A percentile compares a stretch with the other conserved stretches of the same genome.
These are phyloP conservation scores for Tachysurus fulvidraco DNA, from an alignment of 2,113 vertebrate species.

Conservation along the genomic window DNA sequence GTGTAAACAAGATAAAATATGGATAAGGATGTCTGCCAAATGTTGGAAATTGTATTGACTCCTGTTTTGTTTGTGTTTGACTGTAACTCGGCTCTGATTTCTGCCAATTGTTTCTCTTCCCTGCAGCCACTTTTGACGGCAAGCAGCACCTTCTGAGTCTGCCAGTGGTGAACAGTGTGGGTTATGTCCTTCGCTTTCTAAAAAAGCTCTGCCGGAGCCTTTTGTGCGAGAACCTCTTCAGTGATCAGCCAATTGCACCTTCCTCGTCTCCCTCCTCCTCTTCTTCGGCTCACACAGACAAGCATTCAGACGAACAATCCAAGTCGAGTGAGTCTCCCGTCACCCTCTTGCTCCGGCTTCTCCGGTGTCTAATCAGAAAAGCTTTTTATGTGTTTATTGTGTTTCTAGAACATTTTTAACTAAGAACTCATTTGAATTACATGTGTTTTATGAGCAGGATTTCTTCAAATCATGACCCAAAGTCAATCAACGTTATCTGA, in stretches of 20 bases:
- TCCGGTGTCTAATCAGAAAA: neutral
- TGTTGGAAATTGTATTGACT: neutral
- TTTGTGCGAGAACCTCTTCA: slow-evolving; percentile 93
- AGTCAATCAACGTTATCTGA: neutral
- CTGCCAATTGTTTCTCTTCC: neutral
- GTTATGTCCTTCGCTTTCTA: slow-evolving; percentile 92
- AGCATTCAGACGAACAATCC: slow-evolving; percentile 50
- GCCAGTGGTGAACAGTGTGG: slow-evolving; percentile 90
- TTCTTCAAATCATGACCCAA: neutral
- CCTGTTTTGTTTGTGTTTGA: neutral
- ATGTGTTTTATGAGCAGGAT: neutral
- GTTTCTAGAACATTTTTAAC: neutral
- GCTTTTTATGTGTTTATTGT: neutral
- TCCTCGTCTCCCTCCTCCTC: slow-evolving; percentile 47
- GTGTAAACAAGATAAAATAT: too few species aligned
- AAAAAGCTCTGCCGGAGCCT: slow-evolving; percentile 93
- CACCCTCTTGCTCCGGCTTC: neutral
- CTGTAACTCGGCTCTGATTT: neutral
- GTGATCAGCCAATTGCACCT: slow-evolving; percentile 86
- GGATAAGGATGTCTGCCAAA: too few species aligned
- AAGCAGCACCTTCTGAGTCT: slow-evolving; percentile 92
- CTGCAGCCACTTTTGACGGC: slow-evolving; percentile 88
- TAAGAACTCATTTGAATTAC: neutral
- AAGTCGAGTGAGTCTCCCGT: slow-evolving; percentile 47
- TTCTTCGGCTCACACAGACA: slow-evolving; percentile 50